Evolutionary conservation across 2,113 vertebrate genomes (phyloP), one percentile per base, ranked within the genome.

Genomic region (Platanista minor): DNA sequence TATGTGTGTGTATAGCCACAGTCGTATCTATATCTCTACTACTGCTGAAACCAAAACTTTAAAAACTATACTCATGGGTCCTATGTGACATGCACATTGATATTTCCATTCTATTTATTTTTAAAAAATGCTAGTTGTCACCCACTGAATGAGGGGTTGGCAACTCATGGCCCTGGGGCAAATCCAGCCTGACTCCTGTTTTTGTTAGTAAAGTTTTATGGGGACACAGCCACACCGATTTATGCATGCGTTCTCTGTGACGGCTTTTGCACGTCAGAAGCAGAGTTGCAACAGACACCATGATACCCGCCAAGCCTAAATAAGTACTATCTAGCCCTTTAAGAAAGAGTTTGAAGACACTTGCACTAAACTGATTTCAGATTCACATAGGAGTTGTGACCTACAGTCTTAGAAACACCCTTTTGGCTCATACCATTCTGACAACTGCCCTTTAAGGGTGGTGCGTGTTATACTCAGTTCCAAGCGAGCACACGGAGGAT

Each of bases 161-260:
- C 27, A 46, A n/a, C 75, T n/a, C 27, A 25, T 20, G 39, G 74
- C 31, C 20, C 49, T 57, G 23, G n/a, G 29, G 29, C n/a, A 27
- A 4, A 59, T 77, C 81, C 57, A 87, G 18, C n/a, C 46, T 72
- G 54, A 17, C 57, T 52, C 69, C 57, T 89, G 83, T 41, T 88
- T 75, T 59, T 85, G 77, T 84, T 80, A 84, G 52, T 66, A 59
- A 83, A 87, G 39, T 59, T 86, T 62, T 41, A 75, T 29, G 90
- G 82, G 87, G 61, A 33, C 25, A 5, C 59, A 36, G 61, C 43
- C 43, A n/a, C 0, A 0, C 31, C 59, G 33, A n/a, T 29, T 67
- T 75, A 27, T 69, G 64, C 59, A 13, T 11, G 7, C 6, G 3
- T 27, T n/a, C 57, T 21, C 64, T 9, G 10, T 4, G 71, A 29